These are phyloP conservation scores for Zaprionus tsacasi DNA, from an alignment of 1,140 invertebrate species.

Conservation along the genomic window DNA sequence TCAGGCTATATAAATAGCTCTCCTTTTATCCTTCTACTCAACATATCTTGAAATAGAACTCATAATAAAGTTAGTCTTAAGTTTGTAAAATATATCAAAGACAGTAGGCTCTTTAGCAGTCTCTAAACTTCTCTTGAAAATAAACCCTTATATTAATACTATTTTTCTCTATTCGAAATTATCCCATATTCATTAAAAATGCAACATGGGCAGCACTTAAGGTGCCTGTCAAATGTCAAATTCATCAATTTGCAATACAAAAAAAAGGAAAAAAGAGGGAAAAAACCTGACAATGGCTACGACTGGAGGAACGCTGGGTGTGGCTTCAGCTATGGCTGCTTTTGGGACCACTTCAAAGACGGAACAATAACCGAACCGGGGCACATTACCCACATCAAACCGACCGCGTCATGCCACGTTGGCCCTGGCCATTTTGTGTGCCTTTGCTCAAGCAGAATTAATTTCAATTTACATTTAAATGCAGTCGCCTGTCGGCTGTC, in stretches of 20 bases:
- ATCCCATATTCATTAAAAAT: background rate
- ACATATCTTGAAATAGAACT: too few species aligned
- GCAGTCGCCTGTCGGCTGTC: constrained; percentile 59
- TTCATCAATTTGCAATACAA: constrained; percentile 38
- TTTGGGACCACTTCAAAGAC: constrained; percentile 48
- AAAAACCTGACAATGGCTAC: constrained; percentile 15
- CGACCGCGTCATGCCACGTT: constrained; percentile 46
- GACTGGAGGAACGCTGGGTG: background rate
- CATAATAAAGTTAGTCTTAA: too few species aligned
- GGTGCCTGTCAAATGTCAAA: constrained; percentile 57
- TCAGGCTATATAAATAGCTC: too few species aligned
- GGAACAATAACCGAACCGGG: constrained; percentile 29
- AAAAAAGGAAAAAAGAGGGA: background rate
- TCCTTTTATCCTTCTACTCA: too few species aligned
- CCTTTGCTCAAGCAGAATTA: constrained; percentile 64
- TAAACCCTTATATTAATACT: background rate
- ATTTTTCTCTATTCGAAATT: background rate
- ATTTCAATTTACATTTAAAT: constrained; percentile 82
- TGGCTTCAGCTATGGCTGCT: constrained; percentile 11
- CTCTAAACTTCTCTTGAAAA: background rate
- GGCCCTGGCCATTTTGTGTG: constrained; percentile 54
- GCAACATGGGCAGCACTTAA: constrained; percentile 2
- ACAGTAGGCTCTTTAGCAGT: too few species aligned
- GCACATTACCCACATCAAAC: constrained; percentile 62
- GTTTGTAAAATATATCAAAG: too few species aligned